Evolutionary conservation across 2,888 invertebrate species (phyloP).

Genomic region (Lepidonotus clava): DNA sequence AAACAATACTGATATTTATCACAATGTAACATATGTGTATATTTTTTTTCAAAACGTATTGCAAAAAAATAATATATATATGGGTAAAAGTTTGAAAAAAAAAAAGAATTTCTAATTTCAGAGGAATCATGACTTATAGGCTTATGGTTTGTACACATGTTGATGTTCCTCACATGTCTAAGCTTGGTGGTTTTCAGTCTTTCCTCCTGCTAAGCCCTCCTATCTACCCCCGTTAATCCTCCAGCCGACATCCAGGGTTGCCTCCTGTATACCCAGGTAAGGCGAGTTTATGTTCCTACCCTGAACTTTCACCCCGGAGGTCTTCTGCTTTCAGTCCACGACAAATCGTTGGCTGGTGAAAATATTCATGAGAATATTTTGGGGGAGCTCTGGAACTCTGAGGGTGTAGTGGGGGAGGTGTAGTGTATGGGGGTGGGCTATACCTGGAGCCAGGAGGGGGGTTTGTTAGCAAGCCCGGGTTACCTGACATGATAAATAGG

Average conservation of each 20-base stretch:
- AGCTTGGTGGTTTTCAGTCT: background rate
- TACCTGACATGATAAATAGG: conserved; percentile 36
- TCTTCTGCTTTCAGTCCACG: conserved; percentile 39
- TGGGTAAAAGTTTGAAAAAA: no score
- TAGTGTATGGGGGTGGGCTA: background rate
- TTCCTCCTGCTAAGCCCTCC: background rate
- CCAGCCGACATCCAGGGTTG: background rate
- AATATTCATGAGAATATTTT: conserved; percentile 48
- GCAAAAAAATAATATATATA: no score
- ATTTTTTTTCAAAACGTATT: no score
- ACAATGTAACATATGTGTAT: no score
- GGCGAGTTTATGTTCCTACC: conserved; percentile 40
- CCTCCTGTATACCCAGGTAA: background rate
- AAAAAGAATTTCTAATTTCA: no score
- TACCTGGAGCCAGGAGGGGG: background rate
- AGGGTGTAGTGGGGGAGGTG: background rate
- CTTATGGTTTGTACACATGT: no score
- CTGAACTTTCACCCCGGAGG: conserved; percentile 4
- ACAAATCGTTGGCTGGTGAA: conserved; percentile 45
- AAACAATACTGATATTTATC: no score
- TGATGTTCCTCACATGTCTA: no score
- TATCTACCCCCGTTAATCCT: background rate
- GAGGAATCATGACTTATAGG: no score
- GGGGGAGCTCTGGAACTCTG: no score
- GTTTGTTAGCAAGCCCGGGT: background rate